Evolutionary conservation across 2,888 invertebrate genomes (phyloP).

Genomic region (Dendrolimus pini): DNA sequence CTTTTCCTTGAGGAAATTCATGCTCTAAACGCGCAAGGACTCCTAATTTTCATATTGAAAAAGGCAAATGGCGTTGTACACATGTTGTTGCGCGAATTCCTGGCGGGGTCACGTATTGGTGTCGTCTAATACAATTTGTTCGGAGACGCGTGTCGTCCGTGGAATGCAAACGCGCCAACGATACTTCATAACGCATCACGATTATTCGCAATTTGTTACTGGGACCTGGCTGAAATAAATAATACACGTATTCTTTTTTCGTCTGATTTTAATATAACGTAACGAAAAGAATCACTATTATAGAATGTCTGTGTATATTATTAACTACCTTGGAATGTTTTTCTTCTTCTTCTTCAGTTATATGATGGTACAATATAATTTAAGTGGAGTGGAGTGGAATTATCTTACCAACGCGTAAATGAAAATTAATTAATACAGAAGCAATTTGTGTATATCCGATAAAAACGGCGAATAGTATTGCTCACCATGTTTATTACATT

Average conservation of each 20-base stretch:
- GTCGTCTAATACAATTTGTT: conserved; percentile 70
- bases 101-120: conserved; percentile 62
- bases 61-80: conserved; percentile 42
- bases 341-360: too few relatives aligned
- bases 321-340: too few relatives aligned
- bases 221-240: conserved; percentile 28
- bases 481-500: too few relatives aligned
- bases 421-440: too few relatives aligned
- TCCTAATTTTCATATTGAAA: conserved; percentile 51
- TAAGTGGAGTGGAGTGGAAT: too few relatives aligned
- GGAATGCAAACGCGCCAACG: conserved; percentile 53
- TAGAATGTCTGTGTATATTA: too few relatives aligned
- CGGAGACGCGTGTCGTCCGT: conserved; percentile 47
- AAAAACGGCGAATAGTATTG: too few relatives aligned
- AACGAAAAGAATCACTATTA: too few relatives aligned
- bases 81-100: conserved; percentile 47
- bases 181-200: conserved; percentile 56
- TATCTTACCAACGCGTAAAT: too few relatives aligned
- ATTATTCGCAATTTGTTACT: conserved; percentile 49
- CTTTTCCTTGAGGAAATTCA: conserved; percentile 25
- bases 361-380: too few relatives aligned
- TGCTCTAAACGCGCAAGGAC: conserved; percentile 31
- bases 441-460: too few relatives aligned
- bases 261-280: too few relatives aligned
- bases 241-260: conserved; percentile 6